Percentiles rank a stretch among this genome's conserved stretches.
Evolutionary conservation across 2,888 invertebrate genomes (phyloP).

Genomic region (Pimpla rufipes): DNA sequence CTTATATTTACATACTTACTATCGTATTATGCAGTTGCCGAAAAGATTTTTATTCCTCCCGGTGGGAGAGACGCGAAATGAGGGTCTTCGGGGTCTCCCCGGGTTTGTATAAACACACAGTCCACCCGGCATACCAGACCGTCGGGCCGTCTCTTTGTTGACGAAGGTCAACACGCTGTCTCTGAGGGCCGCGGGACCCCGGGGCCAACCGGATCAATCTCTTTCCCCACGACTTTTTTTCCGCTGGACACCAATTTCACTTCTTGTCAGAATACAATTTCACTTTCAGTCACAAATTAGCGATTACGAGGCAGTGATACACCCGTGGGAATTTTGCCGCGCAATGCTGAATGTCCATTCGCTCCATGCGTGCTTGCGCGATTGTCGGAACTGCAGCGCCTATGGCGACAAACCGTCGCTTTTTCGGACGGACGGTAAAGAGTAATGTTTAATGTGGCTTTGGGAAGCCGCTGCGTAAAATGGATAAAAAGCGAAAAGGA

Average conservation of each 20-base stretch:
- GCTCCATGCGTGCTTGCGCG: too few relatives aligned
- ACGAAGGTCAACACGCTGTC: not conserved
- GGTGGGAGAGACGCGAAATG: slow-evolving; percentile 11
- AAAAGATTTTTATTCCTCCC: slow-evolving; percentile 78
- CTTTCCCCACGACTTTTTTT: not conserved
- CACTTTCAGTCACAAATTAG: too few relatives aligned
- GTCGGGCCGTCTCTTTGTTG: not conserved
- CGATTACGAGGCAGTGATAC: too few relatives aligned
- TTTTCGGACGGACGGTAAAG: too few relatives aligned
- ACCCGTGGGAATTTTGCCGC: too few relatives aligned
- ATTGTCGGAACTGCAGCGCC: too few relatives aligned
- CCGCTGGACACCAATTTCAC: not conserved
- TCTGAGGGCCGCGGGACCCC: not conserved
- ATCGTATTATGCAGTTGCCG: slow-evolving; percentile 81
- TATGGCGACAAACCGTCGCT: too few relatives aligned
- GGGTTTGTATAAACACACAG: slow-evolving; percentile 13
- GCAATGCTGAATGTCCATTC: too few relatives aligned
- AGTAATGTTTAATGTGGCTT: too few relatives aligned
- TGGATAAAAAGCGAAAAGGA: too few relatives aligned
- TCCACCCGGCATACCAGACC: not conserved
- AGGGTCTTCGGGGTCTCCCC: slow-evolving; percentile 8
- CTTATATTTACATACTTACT: slow-evolving; percentile 83
- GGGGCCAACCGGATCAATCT: not conserved
- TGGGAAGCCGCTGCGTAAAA: too few relatives aligned
- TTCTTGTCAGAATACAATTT: not conserved